Conservation (phyloP, 2,113 vertebrate species). For the Paedocypris sp. region DNA sequence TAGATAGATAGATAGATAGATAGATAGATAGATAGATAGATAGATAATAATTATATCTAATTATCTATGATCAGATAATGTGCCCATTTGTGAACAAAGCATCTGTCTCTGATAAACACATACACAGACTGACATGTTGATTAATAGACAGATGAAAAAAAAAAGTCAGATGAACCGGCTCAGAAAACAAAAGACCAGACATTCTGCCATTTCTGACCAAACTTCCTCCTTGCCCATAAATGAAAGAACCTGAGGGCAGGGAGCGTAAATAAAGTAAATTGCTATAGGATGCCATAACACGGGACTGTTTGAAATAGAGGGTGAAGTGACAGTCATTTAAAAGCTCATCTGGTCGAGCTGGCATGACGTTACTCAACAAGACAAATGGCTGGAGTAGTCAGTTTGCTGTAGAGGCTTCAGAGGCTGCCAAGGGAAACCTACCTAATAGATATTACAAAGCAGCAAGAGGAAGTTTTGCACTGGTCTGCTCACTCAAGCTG, state of each 20-base stretch:
- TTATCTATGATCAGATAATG: too few species aligned
- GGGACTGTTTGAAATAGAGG: slow-evolving; percentile 40
- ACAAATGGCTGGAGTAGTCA: slow-evolving; percentile 40
- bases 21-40: too few species aligned
- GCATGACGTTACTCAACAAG: slow-evolving; percentile 43
- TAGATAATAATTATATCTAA: too few species aligned
- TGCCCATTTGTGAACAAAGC: too few species aligned
- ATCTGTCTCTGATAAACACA: too few species aligned
- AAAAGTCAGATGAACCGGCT: too few species aligned
- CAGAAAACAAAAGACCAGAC: slow-evolving; percentile 47
- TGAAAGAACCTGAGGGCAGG: slow-evolving; percentile 37
- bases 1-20: too few species aligned
- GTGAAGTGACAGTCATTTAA: slow-evolving; percentile 51
- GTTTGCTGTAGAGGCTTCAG: slow-evolving; percentile 36
- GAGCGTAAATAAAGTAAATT: slow-evolving; percentile 38
- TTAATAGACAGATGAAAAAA: too few species aligned
- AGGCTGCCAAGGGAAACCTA: slow-evolving; percentile 38
- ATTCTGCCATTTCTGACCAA: slow-evolving; percentile 44
- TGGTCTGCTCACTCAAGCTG: slow-evolving; percentile 28
- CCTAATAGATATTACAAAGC: slow-evolving; percentile 34
- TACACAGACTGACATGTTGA: too few species aligned
- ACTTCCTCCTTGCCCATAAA: slow-evolving; percentile 43
- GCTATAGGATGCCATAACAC: slow-evolving; percentile 43
- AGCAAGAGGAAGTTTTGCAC: slow-evolving; percentile 8
- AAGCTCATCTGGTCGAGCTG: slow-evolving; percentile 46